Evolutionary conservation across 1,140 invertebrate species (phyloP).

Genomic region (Diachasmimorpha longicaudata): DNA sequence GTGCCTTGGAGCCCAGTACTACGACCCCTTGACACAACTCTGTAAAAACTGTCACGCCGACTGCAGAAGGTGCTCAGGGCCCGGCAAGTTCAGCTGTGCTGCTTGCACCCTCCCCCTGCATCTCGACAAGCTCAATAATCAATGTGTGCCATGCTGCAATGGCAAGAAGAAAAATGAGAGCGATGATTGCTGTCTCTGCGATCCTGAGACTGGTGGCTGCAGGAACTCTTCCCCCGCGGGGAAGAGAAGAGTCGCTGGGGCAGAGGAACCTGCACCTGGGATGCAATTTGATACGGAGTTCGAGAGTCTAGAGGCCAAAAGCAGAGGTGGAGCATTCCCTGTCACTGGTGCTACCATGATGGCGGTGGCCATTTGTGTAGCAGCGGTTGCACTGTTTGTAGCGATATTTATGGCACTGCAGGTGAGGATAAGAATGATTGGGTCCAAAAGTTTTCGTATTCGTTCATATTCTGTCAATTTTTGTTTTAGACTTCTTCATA

Average conservation of each 20-base stretch:
- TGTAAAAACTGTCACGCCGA: slow-evolving; percentile 73
- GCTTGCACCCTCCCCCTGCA: slow-evolving; percentile 70
- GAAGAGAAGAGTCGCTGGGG: slow-evolving; percentile 73
- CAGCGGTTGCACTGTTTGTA: slow-evolving; percentile 70
- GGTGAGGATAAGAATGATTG: slow-evolving; percentile 60
- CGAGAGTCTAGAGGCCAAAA: slow-evolving; percentile 50
- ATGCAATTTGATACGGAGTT: slow-evolving; percentile 47
- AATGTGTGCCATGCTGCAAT: slow-evolving; percentile 74
- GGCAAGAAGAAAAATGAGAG: slow-evolving; percentile 59
- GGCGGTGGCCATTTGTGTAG: slow-evolving; percentile 70
- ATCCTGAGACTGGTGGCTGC: slow-evolving; percentile 72
- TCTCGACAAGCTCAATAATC: slow-evolving; percentile 73
- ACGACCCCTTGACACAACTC: slow-evolving; percentile 71
- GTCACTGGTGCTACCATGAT: slow-evolving; percentile 70
- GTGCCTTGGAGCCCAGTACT: slow-evolving; percentile 75
- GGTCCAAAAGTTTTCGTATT: too few species aligned
- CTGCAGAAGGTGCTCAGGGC: slow-evolving; percentile 74
- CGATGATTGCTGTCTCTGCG: slow-evolving; percentile 70
- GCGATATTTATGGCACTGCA: slow-evolving; percentile 73
- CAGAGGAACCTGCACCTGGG: slow-evolving; percentile 61
- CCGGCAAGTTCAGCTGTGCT: slow-evolving; percentile 73
- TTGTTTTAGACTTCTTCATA: too few species aligned
- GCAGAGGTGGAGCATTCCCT: slow-evolving; percentile 51
- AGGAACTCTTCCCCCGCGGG: slow-evolving; percentile 76
- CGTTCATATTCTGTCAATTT: too few species aligned